These are phyloP conservation scores for Drosophila paranaensis DNA, from an alignment of 2,888 invertebrate species.

Conservation along the genomic window DNA sequence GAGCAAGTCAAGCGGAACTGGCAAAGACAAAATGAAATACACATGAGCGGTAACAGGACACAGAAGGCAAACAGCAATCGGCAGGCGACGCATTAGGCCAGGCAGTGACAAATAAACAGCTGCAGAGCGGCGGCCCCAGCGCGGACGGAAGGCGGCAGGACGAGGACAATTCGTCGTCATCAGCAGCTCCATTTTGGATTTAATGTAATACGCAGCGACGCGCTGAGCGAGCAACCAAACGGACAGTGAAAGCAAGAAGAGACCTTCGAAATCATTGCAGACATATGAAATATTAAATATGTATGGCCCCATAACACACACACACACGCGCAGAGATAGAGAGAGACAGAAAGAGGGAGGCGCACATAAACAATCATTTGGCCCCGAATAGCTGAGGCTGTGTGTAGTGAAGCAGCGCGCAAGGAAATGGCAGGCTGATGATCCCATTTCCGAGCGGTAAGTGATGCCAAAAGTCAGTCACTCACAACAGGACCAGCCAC, in stretches of 20 bases:
- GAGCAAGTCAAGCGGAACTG: constrained; percentile 75
- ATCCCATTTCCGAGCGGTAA: constrained; percentile 84
- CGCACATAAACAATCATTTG: constrained; percentile 78
- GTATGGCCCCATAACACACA: constrained; percentile 53
- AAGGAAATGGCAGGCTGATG: constrained; percentile 83
- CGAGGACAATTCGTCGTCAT: constrained; percentile 78
- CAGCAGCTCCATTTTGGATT: constrained; percentile 77
- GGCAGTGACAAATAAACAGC: constrained; percentile 77
- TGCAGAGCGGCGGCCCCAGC: constrained; percentile 38
- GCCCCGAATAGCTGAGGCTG: constrained; percentile 60
- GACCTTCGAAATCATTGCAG: constrained; percentile 82
- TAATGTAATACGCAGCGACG: constrained; percentile 76
- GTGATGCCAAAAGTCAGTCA: constrained; percentile 82
- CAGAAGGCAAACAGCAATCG: constrained; percentile 43
- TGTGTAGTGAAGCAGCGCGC: constrained; percentile 75
- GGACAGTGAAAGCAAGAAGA: constrained; percentile 48
- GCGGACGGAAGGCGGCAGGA: constrained; percentile 36
- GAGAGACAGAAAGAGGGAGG: constrained; percentile 13
- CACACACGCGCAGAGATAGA: constrained; percentile 1
- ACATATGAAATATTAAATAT: constrained; percentile 84
- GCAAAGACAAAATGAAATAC: constrained; percentile 74
- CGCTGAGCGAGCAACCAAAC: constrained; percentile 45
- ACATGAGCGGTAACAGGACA: constrained; percentile 63
- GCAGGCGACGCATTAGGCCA: constrained; percentile 66
- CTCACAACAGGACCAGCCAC: constrained; percentile 42